These are phyloP conservation scores for Siniperca knerii DNA, from an alignment of 2,113 vertebrate genomes.

Conservation along the genomic window DNA sequence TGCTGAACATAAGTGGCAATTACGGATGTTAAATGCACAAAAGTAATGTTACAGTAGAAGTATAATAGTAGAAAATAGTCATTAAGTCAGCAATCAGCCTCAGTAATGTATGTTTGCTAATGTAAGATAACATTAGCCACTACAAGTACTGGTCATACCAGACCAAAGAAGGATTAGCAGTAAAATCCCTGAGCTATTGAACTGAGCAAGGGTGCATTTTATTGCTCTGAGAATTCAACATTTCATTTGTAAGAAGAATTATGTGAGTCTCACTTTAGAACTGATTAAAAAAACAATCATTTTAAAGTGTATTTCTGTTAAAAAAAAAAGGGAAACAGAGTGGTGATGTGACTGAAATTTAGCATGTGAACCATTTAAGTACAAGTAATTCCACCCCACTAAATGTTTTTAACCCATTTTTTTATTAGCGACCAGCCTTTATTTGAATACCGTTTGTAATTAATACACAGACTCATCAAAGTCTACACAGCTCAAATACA, in stretches of 20 bases:
- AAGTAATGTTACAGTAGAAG: background rate
- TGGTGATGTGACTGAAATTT: background rate
- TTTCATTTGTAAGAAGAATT: background rate
- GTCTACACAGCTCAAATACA: background rate
- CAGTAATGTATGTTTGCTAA: background rate
- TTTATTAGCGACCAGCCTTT: background rate
- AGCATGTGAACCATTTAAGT: background rate
- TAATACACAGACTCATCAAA: conserved; percentile 1
- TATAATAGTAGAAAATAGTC: background rate
- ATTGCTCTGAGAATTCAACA: background rate
- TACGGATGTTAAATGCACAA: background rate
- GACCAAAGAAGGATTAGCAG: background rate
- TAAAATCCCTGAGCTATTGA: background rate
- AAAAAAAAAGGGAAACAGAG: background rate
- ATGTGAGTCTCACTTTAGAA: background rate
- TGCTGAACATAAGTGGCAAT: background rate
- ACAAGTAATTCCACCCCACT: background rate
- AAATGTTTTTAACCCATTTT: background rate
- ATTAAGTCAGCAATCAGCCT: background rate
- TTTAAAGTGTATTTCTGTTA: background rate
- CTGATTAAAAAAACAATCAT: background rate
- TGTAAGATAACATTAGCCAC: too few relatives aligned
- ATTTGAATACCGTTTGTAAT: too few relatives aligned
- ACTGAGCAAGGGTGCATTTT: background rate
- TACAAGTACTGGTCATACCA: background rate